A percentile compares a stretch with the other conserved stretches of the same genome.
Evolutionary conservation across 2,113 vertebrate species (phyloP).

Genomic region (Cacatua alba): DNA sequence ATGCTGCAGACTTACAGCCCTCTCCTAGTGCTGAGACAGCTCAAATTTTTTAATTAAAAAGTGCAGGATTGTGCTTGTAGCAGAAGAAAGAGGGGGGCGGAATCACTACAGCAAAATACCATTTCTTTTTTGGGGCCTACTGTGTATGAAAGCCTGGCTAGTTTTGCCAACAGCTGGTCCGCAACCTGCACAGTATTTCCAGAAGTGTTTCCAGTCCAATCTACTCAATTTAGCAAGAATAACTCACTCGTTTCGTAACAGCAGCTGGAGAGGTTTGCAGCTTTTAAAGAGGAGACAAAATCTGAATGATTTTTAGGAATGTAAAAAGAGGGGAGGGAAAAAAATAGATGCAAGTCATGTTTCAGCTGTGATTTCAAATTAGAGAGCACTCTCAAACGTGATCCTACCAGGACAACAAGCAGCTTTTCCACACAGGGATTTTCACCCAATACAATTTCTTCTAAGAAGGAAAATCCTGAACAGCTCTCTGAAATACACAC

Average conservation of each 20-base stretch:
- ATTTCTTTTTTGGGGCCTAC: neutral
- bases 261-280: conserved; percentile 52
- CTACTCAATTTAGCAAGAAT: conserved; percentile 39
- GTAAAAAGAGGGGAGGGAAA: neutral
- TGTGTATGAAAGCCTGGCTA: neutral
- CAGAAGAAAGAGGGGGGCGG: neutral
- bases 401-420: neutral
- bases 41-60: conserved; percentile 22
- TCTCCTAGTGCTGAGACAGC: neutral
- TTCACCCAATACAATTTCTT: neutral
- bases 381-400: neutral
- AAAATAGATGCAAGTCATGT: neutral
- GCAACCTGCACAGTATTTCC: conserved; percentile 49
- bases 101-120: neutral
- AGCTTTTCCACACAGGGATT: neutral
- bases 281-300: conserved; percentile 29
- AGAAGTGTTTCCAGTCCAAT: conserved; percentile 49
- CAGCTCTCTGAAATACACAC: neutral
- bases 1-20: neutral
- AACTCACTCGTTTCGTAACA: conserved; percentile 5
- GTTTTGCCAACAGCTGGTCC: conserved; percentile 51
- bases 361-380: conserved; percentile 21
- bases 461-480: neutral
- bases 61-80: neutral
- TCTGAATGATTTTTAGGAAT: conserved; percentile 54